phyloP scores from a whole-genome alignment of 2,888 invertebrate species.

The Synergus gifuensis region DNA sequence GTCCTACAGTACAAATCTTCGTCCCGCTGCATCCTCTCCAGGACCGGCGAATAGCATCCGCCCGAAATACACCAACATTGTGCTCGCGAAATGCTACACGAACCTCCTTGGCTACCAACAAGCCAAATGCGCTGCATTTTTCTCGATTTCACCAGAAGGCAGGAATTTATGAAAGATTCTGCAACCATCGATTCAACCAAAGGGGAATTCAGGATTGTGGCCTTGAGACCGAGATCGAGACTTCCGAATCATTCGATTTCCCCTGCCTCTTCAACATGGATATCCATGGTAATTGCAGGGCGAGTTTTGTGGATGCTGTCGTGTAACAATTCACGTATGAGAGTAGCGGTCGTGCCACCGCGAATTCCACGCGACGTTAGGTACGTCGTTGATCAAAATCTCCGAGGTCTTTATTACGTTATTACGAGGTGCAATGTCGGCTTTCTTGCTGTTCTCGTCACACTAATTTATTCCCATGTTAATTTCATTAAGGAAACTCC shows the following conservation, averaged over 20 bases:
- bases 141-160: slow-evolving; percentile 47
- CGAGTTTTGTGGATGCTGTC: slow-evolving; percentile 12
- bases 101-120: slow-evolving; percentile 61
- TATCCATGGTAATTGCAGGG: slow-evolving; percentile 5
- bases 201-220: slow-evolving; percentile 55
- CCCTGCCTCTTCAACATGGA: not conserved
- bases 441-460: not conserved
- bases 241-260: slow-evolving; percentile 47
- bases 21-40: slow-evolving; percentile 48
- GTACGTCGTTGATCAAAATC: slow-evolving; percentile 38
- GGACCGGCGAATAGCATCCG: slow-evolving; percentile 44
- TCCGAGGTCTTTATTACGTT: slow-evolving; percentile 33
- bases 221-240: slow-evolving; percentile 43
- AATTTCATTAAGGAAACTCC: slow-evolving; percentile 31
- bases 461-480: slow-evolving; percentile 21
- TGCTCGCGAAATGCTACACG: slow-evolving; percentile 64
- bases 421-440: slow-evolving; percentile 14
- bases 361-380: slow-evolving; percentile 35
- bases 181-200: not conserved
- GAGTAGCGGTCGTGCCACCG: not conserved
- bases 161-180: slow-evolving; percentile 37
- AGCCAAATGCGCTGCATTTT: slow-evolving; percentile 58
- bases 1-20: slow-evolving; percentile 54
- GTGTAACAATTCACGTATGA: slow-evolving; percentile 29
- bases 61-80: slow-evolving; percentile 65